Evolutionary conservation across 2,113 vertebrate genomes (phyloP).

Genomic region (Malaclemys terrapin): DNA sequence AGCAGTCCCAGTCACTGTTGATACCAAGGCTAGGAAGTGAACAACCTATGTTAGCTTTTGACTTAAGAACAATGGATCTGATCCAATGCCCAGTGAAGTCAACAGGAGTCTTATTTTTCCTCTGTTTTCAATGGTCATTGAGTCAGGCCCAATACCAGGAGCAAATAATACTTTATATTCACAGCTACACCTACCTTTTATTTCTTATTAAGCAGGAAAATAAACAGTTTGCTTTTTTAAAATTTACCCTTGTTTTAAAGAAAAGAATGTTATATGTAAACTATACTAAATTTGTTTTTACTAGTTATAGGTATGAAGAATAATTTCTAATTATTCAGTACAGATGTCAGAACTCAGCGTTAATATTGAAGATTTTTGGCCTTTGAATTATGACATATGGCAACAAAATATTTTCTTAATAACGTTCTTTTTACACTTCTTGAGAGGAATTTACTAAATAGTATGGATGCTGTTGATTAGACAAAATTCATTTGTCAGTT

Average conservation of each 20-base stretch:
- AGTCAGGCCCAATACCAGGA: conserved; percentile 21
- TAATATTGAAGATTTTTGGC: background rate
- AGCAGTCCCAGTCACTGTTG: conserved; percentile 63
- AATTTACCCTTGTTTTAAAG: background rate
- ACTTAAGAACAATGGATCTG: conserved; percentile 65
- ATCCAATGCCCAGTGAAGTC: conserved; percentile 65
- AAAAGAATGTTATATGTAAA: background rate
- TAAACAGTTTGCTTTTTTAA: rapidly evolving
- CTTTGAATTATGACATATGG: background rate
- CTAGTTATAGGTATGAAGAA: background rate
- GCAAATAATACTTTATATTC: conserved; percentile 30
- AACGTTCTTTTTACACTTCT: background rate
- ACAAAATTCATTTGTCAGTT: background rate
- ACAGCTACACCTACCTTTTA: too few species aligned
- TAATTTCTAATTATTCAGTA: background rate
- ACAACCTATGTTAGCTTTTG: conserved; percentile 69
- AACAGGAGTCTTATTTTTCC: conserved; percentile 54
- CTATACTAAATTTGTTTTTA: background rate
- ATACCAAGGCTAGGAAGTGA: conserved; percentile 72
- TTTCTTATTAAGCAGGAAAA: too few species aligned
- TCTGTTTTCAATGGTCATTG: conserved; percentile 54
- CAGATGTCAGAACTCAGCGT: background rate
- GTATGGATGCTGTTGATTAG: background rate
- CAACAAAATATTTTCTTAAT: background rate
- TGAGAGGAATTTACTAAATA: background rate